Percentiles rank a stretch among this genome's conserved stretches.
Evolutionary conservation across 2,797 vertebrate species (phyloP).

Genomic region (Hemibagrus guttatus): DNA sequence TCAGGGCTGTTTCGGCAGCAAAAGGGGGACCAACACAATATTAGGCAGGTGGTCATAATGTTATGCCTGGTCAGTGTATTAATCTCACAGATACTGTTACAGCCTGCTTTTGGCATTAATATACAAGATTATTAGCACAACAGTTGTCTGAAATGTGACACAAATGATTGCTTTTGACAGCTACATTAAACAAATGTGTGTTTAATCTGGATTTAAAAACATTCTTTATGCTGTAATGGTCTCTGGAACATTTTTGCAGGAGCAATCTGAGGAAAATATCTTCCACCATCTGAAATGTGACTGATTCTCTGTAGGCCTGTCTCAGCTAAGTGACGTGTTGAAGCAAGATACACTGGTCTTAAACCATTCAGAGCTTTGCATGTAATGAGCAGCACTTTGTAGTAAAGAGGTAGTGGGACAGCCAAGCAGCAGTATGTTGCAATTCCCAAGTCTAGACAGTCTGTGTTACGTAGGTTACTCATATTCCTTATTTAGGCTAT

Average conservation of each 20-base stretch:
- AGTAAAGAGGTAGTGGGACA: background rate
- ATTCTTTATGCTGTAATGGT: background rate
- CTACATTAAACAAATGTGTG: background rate
- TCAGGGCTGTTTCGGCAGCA: too few relatives aligned
- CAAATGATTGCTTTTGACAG: background rate
- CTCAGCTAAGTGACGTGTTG: background rate
- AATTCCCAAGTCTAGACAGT: background rate
- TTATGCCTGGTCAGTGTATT: too few relatives aligned
- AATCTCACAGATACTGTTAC: background rate
- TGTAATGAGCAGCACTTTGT: background rate
- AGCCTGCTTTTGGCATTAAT: background rate
- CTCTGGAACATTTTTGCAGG: background rate
- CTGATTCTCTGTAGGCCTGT: background rate
- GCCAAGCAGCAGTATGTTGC: background rate
- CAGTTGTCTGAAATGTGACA: background rate
- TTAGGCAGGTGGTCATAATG: too few relatives aligned
- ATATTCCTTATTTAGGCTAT: background rate
- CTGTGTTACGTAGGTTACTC: background rate
- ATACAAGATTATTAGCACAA: background rate
- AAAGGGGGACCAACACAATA: too few relatives aligned
- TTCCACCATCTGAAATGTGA: background rate
- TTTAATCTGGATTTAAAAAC: background rate
- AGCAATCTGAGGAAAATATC: background rate
- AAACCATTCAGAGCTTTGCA: background rate
- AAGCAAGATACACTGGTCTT: background rate